phyloP scores from a whole-genome alignment of 2,888 invertebrate genomes.

The Cetonia aurata region DNA sequence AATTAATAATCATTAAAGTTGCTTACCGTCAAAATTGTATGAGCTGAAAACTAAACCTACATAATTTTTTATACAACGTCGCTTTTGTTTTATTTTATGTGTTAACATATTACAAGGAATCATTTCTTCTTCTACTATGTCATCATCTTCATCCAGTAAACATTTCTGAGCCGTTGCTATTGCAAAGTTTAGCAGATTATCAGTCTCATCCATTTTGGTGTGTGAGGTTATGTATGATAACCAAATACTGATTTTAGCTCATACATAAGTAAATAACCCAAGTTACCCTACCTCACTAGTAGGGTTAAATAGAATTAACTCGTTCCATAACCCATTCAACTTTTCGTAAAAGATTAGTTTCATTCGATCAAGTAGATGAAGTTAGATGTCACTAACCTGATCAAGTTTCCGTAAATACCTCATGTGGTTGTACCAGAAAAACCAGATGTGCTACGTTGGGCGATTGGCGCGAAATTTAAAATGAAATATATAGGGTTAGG shows the following conservation, averaged over 20 bases:
- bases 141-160: too few species aligned
- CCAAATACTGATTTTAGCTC: neutral
- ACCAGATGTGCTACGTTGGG: too few species aligned
- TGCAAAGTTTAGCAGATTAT: too few species aligned
- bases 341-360: neutral
- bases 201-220: too few species aligned
- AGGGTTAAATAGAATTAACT: neutral
- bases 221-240: neutral
- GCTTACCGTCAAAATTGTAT: constrained; percentile 8
- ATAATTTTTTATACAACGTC: constrained; percentile 7
- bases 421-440: too few species aligned
- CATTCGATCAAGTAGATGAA: constrained; percentile 6
- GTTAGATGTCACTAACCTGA: constrained; percentile 1
- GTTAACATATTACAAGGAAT: too few species aligned
- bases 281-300: neutral
- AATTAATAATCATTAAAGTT: constrained; percentile 9
- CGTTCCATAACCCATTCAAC: constrained; percentile 7
- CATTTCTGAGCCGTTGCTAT: too few species aligned
- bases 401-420: neutral
- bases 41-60: constrained; percentile 8
- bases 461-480: too few species aligned
- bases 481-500: too few species aligned
- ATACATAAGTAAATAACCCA: neutral
- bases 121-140: too few species aligned
- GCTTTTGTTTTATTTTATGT: too few species aligned